These are phyloP conservation scores for Drosophila aff. DNA, from an alignment of 1,140 invertebrate genomes.

Conservation along the genomic window DNA sequence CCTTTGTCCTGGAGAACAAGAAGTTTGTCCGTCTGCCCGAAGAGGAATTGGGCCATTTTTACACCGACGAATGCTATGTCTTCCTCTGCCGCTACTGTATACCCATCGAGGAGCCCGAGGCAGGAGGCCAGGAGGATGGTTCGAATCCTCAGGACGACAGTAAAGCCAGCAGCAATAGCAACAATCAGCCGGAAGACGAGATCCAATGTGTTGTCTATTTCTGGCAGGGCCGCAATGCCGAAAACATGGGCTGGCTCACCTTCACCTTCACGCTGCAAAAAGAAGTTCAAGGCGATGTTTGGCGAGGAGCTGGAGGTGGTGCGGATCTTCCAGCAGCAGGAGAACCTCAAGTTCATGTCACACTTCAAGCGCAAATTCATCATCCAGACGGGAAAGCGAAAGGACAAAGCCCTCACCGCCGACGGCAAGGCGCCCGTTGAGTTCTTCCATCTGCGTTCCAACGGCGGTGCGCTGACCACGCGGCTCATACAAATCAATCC, in stretches of 20 bases:
- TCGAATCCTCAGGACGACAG: slow-evolving; percentile 19
- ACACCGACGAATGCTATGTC: slow-evolving; percentile 98
- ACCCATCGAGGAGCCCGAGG: slow-evolving; percentile 85
- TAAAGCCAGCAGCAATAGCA: slow-evolving; percentile 18
- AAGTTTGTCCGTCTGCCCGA: slow-evolving; percentile 98
- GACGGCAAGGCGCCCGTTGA: slow-evolving; percentile 90
- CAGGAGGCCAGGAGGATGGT: slow-evolving; percentile 13
- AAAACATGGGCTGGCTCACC: slow-evolving; percentile 99
- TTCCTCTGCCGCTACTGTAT: slow-evolving; percentile 98
- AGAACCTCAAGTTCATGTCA: slow-evolving; percentile 99
- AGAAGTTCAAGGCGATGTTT: slow-evolving; percentile 98
- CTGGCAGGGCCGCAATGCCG: slow-evolving; percentile 98
- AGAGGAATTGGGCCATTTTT: slow-evolving; percentile 97
- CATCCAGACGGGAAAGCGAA: slow-evolving; percentile 95
- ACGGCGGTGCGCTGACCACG: slow-evolving; percentile 97
- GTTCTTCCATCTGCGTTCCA: slow-evolving; percentile 97
- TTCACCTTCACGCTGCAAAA: slow-evolving; percentile 99
- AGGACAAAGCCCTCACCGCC: slow-evolving; percentile 86
- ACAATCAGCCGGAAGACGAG: slow-evolving; percentile 90
- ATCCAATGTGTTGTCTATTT: slow-evolving; percentile 99
- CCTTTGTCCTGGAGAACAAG: slow-evolving; percentile 98
- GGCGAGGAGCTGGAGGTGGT: slow-evolving; percentile 98
- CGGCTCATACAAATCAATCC: slow-evolving; percentile 95
- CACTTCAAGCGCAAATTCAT: slow-evolving; percentile 99
- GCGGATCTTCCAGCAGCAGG: slow-evolving; percentile 99